Base-by-base conservation (phyloP, 2,888 invertebrate genomes). In the Pristionchus fissidentatus region DNA sequence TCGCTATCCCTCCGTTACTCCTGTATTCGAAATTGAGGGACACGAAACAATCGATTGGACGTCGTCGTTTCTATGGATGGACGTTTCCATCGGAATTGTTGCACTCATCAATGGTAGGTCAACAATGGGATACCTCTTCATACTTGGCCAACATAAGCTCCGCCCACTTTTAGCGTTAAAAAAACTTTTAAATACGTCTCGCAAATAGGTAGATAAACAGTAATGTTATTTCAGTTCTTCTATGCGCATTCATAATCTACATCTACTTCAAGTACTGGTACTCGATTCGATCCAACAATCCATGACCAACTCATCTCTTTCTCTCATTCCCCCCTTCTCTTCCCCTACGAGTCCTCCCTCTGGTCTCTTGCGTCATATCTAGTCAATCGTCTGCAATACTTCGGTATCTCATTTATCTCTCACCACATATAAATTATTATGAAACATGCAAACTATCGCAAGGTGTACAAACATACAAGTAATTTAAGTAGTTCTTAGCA, bases 241-340 rank as follows among this genome's bases (percentile, higher is more conserved):
- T 49, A 7, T 46, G 46, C 5, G 46, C 49, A 4, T 77, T 77
- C 75, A 77, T 77, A 1, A 22, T 77, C 10, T 77, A 29, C 75
- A 49, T 77, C 46, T 77, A 77, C 75, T 77, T 49, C 49, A 49
- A 77, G 75, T 77, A 49, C 49, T 77, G 75, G 75, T 77, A 77
- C 22, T 35, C 75, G 13, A 32, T 77, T 22, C 75, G 49, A 49
- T 77, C 75, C 22, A 77, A 46, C 49, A 77, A 49, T n/a, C 49
- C 49, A 46, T 77, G 35, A 77, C 75, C 62, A 32, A 32, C 7
- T 22, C 49, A 32, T 77, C 46, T 22, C 29, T 32, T 32, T 29
- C 29, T 13, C 62, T 1, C 0, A 19, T 1, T 35, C 75, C 5
- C n/a, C 75, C n/a, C n/a, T 73, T 22, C 46, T n/a, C 29, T 29